These are phyloP conservation scores for Mythimna pallens DNA, from an alignment of 2,888 invertebrate genomes.

Conservation along the genomic window DNA sequence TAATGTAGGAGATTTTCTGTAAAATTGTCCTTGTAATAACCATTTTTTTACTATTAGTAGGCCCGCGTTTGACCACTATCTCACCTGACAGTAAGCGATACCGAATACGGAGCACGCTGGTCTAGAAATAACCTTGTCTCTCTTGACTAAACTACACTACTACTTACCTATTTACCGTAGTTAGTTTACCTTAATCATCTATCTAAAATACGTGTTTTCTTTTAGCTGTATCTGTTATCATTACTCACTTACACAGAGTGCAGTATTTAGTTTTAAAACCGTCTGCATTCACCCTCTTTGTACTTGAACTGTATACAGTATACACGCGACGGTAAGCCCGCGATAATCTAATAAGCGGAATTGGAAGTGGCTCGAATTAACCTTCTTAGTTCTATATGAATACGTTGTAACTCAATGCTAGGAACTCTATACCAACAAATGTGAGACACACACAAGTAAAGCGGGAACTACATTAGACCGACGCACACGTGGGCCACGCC, in stretches of 20 bases:
- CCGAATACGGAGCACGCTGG: too few relatives aligned
- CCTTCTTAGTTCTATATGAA: conserved; percentile 72
- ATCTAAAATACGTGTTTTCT: background rate
- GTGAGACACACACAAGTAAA: conserved; percentile 37
- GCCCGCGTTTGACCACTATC: too few relatives aligned
- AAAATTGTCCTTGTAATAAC: too few relatives aligned
- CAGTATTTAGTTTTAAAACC: conserved; percentile 40
- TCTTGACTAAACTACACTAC: too few relatives aligned
- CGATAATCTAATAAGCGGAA: conserved; percentile 81
- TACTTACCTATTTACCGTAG: background rate
- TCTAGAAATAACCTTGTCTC: too few relatives aligned
- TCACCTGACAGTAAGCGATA: too few relatives aligned
- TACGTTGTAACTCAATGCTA: conserved; percentile 64
- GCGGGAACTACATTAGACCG: too few relatives aligned
- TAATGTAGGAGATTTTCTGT: too few relatives aligned
- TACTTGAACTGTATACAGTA: conserved; percentile 38
- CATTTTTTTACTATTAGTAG: too few relatives aligned
- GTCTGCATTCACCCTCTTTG: conserved; percentile 43
- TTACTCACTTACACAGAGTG: conserved; percentile 20
- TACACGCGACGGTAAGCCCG: conserved; percentile 60
- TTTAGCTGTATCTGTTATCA: background rate
- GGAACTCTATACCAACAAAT: conserved; percentile 56
- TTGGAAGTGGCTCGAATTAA: conserved; percentile 79
- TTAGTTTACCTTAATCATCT: background rate
- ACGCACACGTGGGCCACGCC: too few relatives aligned